Evolutionary conservation across 2,113 vertebrate species (phyloP), one percentile per base, ranked within the genome.

Genomic region (Gymnocephalus cernua): DNA sequence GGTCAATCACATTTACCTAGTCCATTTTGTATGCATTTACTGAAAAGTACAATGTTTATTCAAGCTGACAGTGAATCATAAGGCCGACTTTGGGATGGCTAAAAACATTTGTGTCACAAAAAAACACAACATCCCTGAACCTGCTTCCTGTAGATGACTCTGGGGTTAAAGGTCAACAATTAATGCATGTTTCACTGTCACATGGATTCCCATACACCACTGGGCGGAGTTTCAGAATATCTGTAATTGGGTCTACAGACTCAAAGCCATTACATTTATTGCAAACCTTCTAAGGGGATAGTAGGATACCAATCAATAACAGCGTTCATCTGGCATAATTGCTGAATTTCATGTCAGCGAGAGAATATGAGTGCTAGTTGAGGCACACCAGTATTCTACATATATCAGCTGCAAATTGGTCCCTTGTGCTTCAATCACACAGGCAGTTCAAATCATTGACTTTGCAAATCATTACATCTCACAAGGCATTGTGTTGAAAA

Each of bases 381-480:
- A 84, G 85, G 90, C 85, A 59, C 88, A 87, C 65, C 88, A 61
- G 80, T 86, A 87, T 86, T 91, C 84, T 91, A 80, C 92, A 88
- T 92, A 88, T 80, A 91, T 87, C 82, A 56, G 69, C 69, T 48
- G 57, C 91, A 92, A 94, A 93, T 93, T 91, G 91, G 88, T 93
- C 92, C 92, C 90, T 86, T 68, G 92, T 90, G 92, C 88, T 93
- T 87, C 86, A 91, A 93, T 93, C 85, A 89, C 88, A 84, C 86
- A 88, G 75, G 78, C 88, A 77, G 88, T 82, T 90, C 85, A 92
- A 92, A 93, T 89, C 88, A 91, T 93, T 92, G 90, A 92, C 92
- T 94, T 93, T 87, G 89, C 88, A 91, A 92, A 93, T 92, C 91
- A 90, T 93, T 93, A 89, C 85, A 86, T 91, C 83, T 88, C 88